Base-by-base conservation (phyloP, 2,888 invertebrate species). In the Exephanes ischioxanthus region DNA sequence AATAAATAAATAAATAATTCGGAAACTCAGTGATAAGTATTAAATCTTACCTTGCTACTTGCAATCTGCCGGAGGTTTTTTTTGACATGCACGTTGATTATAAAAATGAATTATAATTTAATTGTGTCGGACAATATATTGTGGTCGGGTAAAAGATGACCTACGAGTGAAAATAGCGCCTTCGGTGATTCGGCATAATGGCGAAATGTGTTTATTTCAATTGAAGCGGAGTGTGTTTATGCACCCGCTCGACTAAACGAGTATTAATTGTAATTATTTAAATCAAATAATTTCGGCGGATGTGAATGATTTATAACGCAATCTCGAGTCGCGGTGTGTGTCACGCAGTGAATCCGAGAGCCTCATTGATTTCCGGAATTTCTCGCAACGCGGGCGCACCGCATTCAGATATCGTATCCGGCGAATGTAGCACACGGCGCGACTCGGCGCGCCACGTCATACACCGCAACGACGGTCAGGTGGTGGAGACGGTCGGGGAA, bases 351-450 rank as follows among this genome's bases (percentile, higher is more conserved):
- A 77, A 78, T 76, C 37, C 30, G 58, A 61, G 70, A 58, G 67
- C 22, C 58, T 73, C 83, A 83, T 83, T 78, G 83, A 83, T 72
- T 83, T 78, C 78, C 67, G 83, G 78, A 78, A 83, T 72, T 83
- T 66, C 83, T 55, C 71, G 19, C 67, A 22, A 33, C 63, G 33
- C 41, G 48, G 26, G 5, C 16, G 58, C 45, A 66, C 53, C 41
- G 48, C 30, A 58, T 9, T 30, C 19, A 26, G 55, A 19, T 45
- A 37, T 41, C 63, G 45, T 78, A 70, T 72, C 77, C 48, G 33
- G 55, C 48, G 77, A 76, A 77, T 72, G 53, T 78, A 51, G 58
- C 58, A 19, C 78, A 48, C 37, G 37, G 67, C 45, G 14, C 19
- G 41, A 14, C 41, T 77, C 67, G 19, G 22, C 30, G 37, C n/a